Evolutionary conservation across 64 coral and sea anemone species (phyloP), one percentile per base, ranked within the genome.

Genomic region (Acropora tenuis): DNA sequence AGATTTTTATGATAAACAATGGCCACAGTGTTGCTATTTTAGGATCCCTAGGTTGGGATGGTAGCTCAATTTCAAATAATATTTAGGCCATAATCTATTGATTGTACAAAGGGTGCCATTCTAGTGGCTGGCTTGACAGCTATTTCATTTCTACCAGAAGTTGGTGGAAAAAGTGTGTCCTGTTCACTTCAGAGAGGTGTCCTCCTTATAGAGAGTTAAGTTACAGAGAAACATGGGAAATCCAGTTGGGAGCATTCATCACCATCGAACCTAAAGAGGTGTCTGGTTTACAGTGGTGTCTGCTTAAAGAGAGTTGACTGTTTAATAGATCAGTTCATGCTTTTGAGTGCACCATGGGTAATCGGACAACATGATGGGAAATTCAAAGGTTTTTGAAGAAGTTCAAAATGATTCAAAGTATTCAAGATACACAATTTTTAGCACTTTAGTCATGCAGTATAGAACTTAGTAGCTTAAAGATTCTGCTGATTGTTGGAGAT

Each of bases 41-140:
- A n/a, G 68, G 19, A 71, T n/a, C 68, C 68, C 68, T 19, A 71
- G 68, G 68, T n/a, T 71, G 68, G 68, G 17, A 40, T 20, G 68
- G 68, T 71, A 71, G 68, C 68, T 71, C 18, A 71, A 71, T 71
- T 71, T 71, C 1, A 71, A 20, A 71, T 71, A 71, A 20, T 71
- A 71, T n/a, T 5, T 19, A 71, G 68, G 68, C 18, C 68, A 71
- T 71, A 66, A 15, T 66, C 61, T 17, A 66, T 66, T 66, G 61
- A 66, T 66, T 66, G 61, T 66, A 71, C 68, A 71, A 71, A 71
- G 68, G 40, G 68, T 71, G 68, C 68, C 68, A 71, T 20, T 71
- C 68, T 71, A 71, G 68, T 71, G 20, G 19, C 68, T 19, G 68
- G 18, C 17, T 20, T 71, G 68, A 71, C 4, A 71, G 68, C 18